A percentile compares a stretch with the other conserved stretches of the same genome.
Evolutionary conservation across 2,113 vertebrate species (phyloP).

Genomic region (Equus przewalskii): DNA sequence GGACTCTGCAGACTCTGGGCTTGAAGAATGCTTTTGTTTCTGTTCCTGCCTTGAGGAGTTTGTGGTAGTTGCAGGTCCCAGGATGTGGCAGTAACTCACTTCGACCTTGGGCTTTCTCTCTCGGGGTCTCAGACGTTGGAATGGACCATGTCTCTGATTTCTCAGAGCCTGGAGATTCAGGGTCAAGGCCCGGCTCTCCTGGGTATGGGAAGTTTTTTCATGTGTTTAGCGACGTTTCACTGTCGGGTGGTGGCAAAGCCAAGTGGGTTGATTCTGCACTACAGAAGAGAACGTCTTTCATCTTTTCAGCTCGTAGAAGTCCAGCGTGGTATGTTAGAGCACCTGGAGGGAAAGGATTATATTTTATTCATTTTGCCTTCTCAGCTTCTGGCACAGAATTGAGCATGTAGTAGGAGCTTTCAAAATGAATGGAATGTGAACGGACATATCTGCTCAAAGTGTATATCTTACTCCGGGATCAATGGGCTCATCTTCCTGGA

Average conservation of each 20-base stretch:
- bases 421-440: conserved; percentile 8
- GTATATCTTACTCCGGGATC: neutral
- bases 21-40: neutral
- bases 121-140: neutral
- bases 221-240: neutral
- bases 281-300: conserved; percentile 59
- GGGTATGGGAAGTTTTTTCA: neutral
- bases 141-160: neutral
- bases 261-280: neutral
- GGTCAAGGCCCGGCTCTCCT: neutral
- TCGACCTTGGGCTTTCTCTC: neutral
- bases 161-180: neutral
- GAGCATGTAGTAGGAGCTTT: conserved; percentile 1
- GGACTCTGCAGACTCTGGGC: neutral
- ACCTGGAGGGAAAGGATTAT: conserved; percentile 35
- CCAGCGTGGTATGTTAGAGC: neutral
- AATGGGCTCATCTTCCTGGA: conserved; percentile 5
- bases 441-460: conserved; percentile 35
- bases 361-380: conserved; percentile 61
- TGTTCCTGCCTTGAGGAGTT: neutral
- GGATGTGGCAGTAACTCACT: neutral
- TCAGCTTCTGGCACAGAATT: conserved; percentile 42
- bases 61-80: neutral
- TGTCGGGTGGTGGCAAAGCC: neutral
- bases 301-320: conserved; percentile 5